Conservation (phyloP, 2,888 invertebrate genomes). For the Germaria angustata region DNA sequence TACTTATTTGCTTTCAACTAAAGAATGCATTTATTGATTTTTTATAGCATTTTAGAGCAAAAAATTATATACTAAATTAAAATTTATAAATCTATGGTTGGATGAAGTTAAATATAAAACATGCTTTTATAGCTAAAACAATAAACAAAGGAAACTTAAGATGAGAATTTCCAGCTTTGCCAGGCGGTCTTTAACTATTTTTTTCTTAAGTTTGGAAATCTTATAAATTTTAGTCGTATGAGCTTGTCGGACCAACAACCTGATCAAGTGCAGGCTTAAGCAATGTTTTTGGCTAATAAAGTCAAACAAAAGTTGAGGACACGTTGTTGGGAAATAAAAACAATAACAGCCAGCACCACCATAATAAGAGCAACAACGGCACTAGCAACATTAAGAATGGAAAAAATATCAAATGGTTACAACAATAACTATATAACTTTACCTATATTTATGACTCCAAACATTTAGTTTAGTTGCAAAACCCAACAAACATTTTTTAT, state of each 20-base stretch:
- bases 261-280: slow-evolving; percentile 62
- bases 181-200: background rate
- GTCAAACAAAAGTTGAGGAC: slow-evolving; percentile 67
- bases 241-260: slow-evolving; percentile 36
- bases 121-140: slow-evolving; percentile 38
- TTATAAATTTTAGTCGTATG: slow-evolving; percentile 9
- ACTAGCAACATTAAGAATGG: background rate
- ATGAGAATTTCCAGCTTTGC: slow-evolving; percentile 49
- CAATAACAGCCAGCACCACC: slow-evolving; percentile 31
- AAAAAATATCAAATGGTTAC: slow-evolving; percentile 39
- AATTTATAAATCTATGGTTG: slow-evolving; percentile 56
- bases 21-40: slow-evolving; percentile 61
- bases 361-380: background rate
- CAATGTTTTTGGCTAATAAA: slow-evolving; percentile 68
- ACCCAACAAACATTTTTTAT: slow-evolving; percentile 6
- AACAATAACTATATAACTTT: slow-evolving; percentile 67
- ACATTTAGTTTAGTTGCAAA: slow-evolving; percentile 50
- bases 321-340: slow-evolving; percentile 31
- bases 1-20: slow-evolving; percentile 13
- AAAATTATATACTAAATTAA: slow-evolving; percentile 65
- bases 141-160: slow-evolving; percentile 55
- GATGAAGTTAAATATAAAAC: slow-evolving; percentile 22
- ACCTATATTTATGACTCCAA: slow-evolving; percentile 65
- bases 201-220: slow-evolving; percentile 1
- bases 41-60: background rate